Percentiles rank a stretch among this genome's conserved stretches.
These are phyloP conservation scores for Neoscelio sp. DNA, from an alignment of 2,888 invertebrate species.

Conservation along the genomic window DNA sequence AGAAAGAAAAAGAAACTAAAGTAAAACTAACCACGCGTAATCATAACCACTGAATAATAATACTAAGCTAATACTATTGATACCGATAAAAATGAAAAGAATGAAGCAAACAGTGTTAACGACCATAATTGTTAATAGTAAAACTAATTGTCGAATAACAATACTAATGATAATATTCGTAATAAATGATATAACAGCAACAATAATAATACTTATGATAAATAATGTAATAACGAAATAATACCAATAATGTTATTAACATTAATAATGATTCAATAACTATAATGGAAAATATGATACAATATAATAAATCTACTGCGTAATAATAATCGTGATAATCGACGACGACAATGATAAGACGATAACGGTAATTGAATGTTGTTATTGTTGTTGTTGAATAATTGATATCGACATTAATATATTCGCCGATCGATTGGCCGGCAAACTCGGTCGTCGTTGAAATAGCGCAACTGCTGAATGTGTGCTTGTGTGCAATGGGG, in stretches of 20 bases:
- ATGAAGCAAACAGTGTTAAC: conserved; percentile 49
- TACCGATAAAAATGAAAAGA: conserved; percentile 63
- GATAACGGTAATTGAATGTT: conserved; percentile 66
- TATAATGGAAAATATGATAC: conserved; percentile 58
- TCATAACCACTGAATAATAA: conserved; percentile 64
- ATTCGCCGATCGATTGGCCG: conserved; percentile 64
- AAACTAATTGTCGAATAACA: conserved; percentile 59
- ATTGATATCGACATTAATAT: conserved; percentile 65
- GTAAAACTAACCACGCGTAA: conserved; percentile 54
- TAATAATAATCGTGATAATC: conserved; percentile 70
- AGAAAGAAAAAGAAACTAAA: conserved; percentile 20
- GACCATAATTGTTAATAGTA: conserved; percentile 60
- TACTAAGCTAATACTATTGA: conserved; percentile 69
- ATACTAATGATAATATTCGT: conserved; percentile 65
- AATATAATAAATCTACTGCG: conserved; percentile 59
- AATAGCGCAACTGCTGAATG: conserved; percentile 60
- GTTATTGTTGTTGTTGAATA: conserved; percentile 65
- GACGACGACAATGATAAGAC: conserved; percentile 69
- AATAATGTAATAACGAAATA: conserved; percentile 58
- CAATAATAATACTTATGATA: conserved; percentile 66
- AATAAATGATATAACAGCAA: conserved; percentile 65
- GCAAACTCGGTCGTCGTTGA: conserved; percentile 57
- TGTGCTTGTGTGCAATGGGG: conserved; percentile 69
- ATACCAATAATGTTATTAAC: conserved; percentile 61
- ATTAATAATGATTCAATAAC: conserved; percentile 60